Conservation (phyloP, 2,797 vertebrate genomes). For the Schizopygopsis malacanthus region DNA sequence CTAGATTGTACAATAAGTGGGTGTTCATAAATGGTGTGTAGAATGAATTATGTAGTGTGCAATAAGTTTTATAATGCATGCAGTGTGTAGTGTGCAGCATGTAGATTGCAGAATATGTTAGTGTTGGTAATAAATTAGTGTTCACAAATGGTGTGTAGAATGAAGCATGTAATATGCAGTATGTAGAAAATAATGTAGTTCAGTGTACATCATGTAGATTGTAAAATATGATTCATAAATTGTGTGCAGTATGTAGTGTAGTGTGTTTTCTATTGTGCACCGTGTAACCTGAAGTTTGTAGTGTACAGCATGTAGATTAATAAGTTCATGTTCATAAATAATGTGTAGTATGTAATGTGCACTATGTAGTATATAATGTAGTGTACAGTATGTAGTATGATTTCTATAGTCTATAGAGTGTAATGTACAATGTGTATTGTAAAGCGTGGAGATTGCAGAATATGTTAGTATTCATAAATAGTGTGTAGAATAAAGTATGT, state of each 20-base stretch:
- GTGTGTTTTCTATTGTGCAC: not conserved
- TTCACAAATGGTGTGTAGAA: not conserved
- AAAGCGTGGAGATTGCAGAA: not conserved
- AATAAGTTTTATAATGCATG: not conserved
- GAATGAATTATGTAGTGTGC: not conserved
- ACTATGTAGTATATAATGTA: not conserved
- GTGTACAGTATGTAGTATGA: not conserved
- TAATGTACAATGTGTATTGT: not conserved
- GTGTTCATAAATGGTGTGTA: not conserved
- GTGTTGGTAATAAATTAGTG: not conserved
- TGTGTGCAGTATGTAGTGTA: not conserved
- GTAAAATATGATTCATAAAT: not conserved
- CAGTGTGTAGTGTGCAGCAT: not conserved
- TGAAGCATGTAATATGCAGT: not conserved
- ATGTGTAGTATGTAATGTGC: not conserved
- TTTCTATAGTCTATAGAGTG: not conserved
- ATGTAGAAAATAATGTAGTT: not conserved
- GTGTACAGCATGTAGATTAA: not conserved
- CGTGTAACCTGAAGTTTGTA: not conserved
- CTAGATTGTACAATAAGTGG: not conserved
- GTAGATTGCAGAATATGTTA: not conserved
- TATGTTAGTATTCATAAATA: not conserved
- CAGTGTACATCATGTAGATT: not conserved
- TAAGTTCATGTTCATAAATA: not conserved
- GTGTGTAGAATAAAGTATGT: not conserved